phyloP scores from a whole-genome alignment of 2,113 vertebrate genomes.

The Rynchops niger region DNA sequence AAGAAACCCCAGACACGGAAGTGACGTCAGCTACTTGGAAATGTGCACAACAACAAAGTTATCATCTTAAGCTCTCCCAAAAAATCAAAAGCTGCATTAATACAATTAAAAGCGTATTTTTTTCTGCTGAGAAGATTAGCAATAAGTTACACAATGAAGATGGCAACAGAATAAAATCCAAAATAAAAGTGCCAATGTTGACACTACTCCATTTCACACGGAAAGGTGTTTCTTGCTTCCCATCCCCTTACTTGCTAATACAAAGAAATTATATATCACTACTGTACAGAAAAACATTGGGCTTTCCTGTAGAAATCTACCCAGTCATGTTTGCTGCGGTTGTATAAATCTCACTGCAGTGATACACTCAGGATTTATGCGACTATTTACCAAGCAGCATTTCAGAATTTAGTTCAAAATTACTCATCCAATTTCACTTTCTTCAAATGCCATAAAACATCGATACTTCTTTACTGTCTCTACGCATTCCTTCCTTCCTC shows the following conservation, averaged over 20 bases:
- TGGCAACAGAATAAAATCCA: not conserved
- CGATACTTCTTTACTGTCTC: not conserved
- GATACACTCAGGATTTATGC: not conserved
- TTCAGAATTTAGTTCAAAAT: not conserved
- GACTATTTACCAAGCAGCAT: not conserved
- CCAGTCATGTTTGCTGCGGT: not conserved
- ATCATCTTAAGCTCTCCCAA: not conserved
- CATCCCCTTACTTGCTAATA: not conserved
- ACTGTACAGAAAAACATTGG: not conserved
- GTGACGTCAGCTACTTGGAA: not conserved
- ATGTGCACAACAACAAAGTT: not conserved
- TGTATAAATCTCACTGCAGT: not conserved
- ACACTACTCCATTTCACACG: not conserved
- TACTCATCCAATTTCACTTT: not conserved
- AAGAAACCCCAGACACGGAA: not conserved
- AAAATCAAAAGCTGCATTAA: not conserved
- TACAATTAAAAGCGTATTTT: not conserved
- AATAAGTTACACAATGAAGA: not conserved
- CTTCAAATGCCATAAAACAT: not conserved
- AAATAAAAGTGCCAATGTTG: not conserved
- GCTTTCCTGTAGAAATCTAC: not conserved
- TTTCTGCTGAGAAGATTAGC: not conserved
- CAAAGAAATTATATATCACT: not conserved
- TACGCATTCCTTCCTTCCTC: not conserved
- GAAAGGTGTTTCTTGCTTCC: not conserved